Conservation (phyloP, 2,113 vertebrate genomes). For the Xerus inauris region DNA sequence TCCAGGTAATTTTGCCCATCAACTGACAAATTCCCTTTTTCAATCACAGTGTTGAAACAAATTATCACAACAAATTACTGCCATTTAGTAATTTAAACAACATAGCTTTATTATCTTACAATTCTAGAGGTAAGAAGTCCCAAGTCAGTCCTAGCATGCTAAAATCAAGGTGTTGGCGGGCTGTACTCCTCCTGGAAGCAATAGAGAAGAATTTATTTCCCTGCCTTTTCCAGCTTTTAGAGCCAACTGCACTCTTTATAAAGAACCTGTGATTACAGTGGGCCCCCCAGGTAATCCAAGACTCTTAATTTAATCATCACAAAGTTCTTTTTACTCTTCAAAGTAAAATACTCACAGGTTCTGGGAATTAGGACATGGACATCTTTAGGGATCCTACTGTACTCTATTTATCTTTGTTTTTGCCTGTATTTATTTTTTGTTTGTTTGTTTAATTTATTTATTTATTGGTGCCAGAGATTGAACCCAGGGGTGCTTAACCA, state of each 20-base stretch:
- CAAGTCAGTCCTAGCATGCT: not conserved
- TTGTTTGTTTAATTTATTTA: not conserved
- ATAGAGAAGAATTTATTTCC: not conserved
- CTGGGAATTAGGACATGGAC: not conserved
- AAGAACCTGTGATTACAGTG: not conserved
- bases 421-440: not conserved
- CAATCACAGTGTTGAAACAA: not conserved
- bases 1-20: constrained; percentile 5
- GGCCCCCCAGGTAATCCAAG: not conserved
- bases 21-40: constrained; percentile 26
- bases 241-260: not conserved
- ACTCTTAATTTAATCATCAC: not conserved
- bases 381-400: no score
- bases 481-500: no score
- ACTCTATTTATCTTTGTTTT: not conserved
- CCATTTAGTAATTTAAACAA: not conserved
- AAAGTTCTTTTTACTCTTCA: not conserved
- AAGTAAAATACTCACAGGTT: not conserved
- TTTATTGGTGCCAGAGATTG: no score
- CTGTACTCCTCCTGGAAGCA: not conserved
- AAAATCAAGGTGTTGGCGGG: not conserved
- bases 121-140: not conserved
- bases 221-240: not conserved
- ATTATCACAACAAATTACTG: not conserved
- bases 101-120: not conserved